Conservation (phyloP, 1,140 invertebrate species). For the Ceratina calcarata region DNA sequence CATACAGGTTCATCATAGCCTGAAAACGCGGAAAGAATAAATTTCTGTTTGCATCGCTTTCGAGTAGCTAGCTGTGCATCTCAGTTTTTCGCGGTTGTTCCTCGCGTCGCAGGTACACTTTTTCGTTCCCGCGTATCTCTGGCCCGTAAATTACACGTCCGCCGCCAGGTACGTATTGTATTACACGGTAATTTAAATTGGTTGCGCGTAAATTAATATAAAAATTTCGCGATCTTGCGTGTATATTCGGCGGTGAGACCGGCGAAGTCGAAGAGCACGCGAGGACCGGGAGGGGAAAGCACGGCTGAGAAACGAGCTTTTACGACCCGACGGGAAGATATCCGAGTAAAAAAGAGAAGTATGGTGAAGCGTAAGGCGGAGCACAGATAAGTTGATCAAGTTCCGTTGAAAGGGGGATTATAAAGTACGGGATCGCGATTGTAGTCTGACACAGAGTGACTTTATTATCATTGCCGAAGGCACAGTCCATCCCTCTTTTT, state of each 20-base stretch:
- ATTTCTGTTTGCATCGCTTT: conserved; percentile 7
- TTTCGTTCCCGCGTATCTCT: not conserved
- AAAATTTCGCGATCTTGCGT: not conserved
- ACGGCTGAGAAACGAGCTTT: conserved; percentile 8
- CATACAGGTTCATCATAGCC: not conserved
- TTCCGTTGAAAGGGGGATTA: conserved; percentile 27
- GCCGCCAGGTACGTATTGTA: not conserved
- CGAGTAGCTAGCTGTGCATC: not conserved
- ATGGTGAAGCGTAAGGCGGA: not conserved
- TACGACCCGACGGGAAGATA: not conserved
- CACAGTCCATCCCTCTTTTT: not conserved
- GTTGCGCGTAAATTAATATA: conserved; percentile 15
- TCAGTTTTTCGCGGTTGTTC: not conserved
- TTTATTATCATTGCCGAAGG: conserved; percentile 41
- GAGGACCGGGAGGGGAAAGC: not conserved
- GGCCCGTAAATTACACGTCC: not conserved
- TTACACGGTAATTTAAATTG: not conserved
- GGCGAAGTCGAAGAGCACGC: not conserved
- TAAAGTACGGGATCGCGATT: conserved; percentile 29
- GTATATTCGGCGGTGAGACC: too few relatives aligned
- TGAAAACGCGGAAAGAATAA: conserved; percentile 6
- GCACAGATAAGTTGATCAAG: conserved; percentile 21
- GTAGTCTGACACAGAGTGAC: conserved; percentile 30
- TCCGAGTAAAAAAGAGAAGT: not conserved
- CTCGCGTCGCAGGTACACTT: not conserved